Evolutionary conservation across 2,888 invertebrate genomes (phyloP), one percentile per base, ranked within the genome.

Genomic region (Amblyjoppa proteus): DNA sequence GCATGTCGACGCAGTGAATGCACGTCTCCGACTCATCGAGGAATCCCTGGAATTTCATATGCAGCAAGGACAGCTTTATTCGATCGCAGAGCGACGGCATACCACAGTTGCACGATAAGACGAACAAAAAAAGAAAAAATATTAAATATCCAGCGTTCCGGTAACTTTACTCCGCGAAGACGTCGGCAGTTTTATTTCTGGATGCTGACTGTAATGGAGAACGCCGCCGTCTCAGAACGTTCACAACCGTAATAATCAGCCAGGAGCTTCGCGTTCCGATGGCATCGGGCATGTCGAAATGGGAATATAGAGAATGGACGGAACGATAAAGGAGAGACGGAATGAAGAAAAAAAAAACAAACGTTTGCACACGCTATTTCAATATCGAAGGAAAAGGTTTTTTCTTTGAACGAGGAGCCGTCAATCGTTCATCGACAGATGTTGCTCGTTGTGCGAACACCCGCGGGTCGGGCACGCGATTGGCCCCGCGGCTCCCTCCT

Each of bases 1-100:
- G 61, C 13, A 61, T 25, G 53, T 25, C 20, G 7, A 34, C 58
- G 25, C 58, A 5, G 13, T 13, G 58, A 58, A 25, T 28, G 58
- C 4, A 9, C 25, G 25, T 28, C 58, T 58, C 28, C 28, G 58
- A 11, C 28, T 28, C 28, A 28, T 45, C 58, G 45, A 61, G 49
- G 70, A 79, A 71, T 79, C 20, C 61, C 31, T 31, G 58, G 53
- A 79, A 79, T 79, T 70, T 79, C 58, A 79, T 79, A 79, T 71
- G 58, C 61, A 61, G 49, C 25, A 25, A n/a, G 41, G 49, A 31
- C 64, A 66, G 31, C 66, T 38, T 53, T n/a, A 28, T 28, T 74
- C 74, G 25, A 41, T 28, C 38, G 41, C 75, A n/a, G n/a, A 49
- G 38, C 34, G 49, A 49, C 41, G 49, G 45, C 13, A 49, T 41